A percentile compares a stretch with the other conserved stretches of the same genome.
Evolutionary conservation across 2,797 vertebrate species (phyloP).

Genomic region (Tragelaphus oryx): DNA sequence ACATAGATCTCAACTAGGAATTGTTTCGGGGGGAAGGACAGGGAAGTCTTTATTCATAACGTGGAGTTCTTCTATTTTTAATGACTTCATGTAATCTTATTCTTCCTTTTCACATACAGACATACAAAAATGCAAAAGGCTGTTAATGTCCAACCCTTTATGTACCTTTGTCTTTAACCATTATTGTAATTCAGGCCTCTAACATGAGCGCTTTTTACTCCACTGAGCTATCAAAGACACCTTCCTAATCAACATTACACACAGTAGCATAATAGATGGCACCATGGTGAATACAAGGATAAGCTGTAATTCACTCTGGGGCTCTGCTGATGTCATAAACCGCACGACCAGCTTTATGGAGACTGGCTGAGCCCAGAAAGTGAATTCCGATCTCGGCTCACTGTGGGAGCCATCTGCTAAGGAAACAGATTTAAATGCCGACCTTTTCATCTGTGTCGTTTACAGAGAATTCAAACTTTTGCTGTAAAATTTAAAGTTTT

Average conservation of each 20-base stretch:
- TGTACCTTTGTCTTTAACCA: slow-evolving; percentile 58
- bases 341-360: slow-evolving; percentile 57
- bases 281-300: slow-evolving; percentile 26
- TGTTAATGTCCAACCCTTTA: slow-evolving; percentile 42
- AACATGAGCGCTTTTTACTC: slow-evolving; percentile 34
- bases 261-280: slow-evolving; percentile 54
- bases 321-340: slow-evolving; percentile 60
- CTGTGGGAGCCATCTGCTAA: slow-evolving; percentile 75
- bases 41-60: slow-evolving; percentile 42
- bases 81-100: background rate
- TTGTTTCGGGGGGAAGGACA: background rate
- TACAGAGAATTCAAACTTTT: slow-evolving; percentile 74
- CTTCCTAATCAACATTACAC: slow-evolving; percentile 68
- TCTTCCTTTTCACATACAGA: background rate
- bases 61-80: slow-evolving; percentile 49
- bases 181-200: slow-evolving; percentile 59
- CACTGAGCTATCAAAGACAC: slow-evolving; percentile 72
- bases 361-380: slow-evolving; percentile 63
- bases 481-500: slow-evolving; percentile 77
- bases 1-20: background rate
- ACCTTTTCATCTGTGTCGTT: slow-evolving; percentile 71
- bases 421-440: slow-evolving; percentile 66
- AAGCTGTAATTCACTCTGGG: slow-evolving; percentile 51
- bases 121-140: slow-evolving; percentile 31
- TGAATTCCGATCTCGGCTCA: slow-evolving; percentile 55